Evolutionary conservation across 2,113 vertebrate species (phyloP).

Genomic region (Antennarius striatus): DNA sequence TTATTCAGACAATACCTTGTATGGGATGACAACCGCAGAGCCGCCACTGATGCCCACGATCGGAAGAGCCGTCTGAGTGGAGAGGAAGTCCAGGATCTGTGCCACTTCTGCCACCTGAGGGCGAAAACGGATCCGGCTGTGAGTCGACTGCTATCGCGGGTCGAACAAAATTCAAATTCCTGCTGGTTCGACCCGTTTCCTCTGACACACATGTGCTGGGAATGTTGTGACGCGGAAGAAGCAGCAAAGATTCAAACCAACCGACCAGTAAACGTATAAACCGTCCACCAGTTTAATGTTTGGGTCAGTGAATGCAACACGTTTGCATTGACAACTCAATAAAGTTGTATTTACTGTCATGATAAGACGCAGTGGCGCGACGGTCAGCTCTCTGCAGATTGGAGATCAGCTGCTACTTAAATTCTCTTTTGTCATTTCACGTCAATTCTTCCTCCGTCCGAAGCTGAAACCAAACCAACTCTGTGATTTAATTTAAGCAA

Average conservation of each 20-base stretch:
- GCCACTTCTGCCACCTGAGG: constrained; percentile 83
- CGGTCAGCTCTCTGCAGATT: not conserved
- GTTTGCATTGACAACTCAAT: no score
- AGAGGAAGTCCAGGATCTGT: constrained; percentile 97
- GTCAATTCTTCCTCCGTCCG: constrained; percentile 1
- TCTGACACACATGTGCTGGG: not conserved
- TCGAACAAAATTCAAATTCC: no score
- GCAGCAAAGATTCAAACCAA: not conserved
- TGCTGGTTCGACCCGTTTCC: no score
- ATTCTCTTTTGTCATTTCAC: constrained; percentile 9
- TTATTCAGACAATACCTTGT: constrained; percentile 84
- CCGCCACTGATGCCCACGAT: constrained; percentile 96
- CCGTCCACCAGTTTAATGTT: no score
- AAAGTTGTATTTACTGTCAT: no score
- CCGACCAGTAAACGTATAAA: no score
- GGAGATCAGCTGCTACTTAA: not conserved
- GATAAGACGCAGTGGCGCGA: no score
- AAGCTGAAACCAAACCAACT: constrained; percentile 1
- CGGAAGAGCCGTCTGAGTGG: constrained; percentile 91
- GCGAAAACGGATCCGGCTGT: not conserved
- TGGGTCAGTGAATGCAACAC: no score
- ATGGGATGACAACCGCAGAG: constrained; percentile 91
- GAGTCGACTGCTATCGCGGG: not conserved
- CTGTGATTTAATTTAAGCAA: constrained; percentile 39
- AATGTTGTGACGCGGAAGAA: no score